phyloP scores from a whole-genome alignment of 2,888 invertebrate genomes.

The Octodonta nipae region DNA sequence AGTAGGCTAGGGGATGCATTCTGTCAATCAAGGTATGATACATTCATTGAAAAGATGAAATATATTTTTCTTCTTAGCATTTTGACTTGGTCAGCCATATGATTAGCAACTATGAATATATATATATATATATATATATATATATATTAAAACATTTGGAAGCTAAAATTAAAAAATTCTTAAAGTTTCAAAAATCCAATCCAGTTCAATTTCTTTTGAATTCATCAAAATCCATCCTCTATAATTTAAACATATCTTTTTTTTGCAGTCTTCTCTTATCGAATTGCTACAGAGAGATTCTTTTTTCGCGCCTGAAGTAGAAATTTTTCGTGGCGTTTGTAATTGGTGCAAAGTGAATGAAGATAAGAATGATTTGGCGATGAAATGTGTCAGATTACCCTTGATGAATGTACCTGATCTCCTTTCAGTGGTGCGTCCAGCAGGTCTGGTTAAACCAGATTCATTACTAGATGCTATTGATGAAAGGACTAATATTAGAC shows the following conservation, averaged over 20 bases:
- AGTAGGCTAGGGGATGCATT: too few relatives aligned
- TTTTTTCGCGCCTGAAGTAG: constrained; percentile 90
- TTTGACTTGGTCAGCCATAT: too few relatives aligned
- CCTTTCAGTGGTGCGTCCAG: constrained; percentile 76
- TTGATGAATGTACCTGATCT: constrained; percentile 80
- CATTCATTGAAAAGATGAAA: too few relatives aligned
- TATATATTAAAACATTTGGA: too few relatives aligned
- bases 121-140: too few relatives aligned
- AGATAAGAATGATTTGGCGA: constrained; percentile 29
- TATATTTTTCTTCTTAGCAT: too few relatives aligned
- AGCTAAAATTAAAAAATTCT: too few relatives aligned
- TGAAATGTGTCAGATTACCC: constrained; percentile 63
- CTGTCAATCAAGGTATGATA: too few relatives aligned
- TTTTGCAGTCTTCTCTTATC: constrained; percentile 55
- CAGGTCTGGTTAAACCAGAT: constrained; percentile 76
- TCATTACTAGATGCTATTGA: constrained; percentile 88
- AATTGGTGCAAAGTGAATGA: constrained; percentile 76
- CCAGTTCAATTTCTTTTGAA: not conserved
- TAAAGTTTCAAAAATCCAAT: too few relatives aligned
- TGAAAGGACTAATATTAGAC: constrained; percentile 64
- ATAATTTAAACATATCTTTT: too few relatives aligned
- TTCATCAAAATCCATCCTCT: not conserved
- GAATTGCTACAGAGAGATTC: constrained; percentile 83
- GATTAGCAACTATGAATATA: too few relatives aligned
- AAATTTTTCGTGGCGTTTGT: constrained; percentile 83